Evolutionary conservation across 2,888 invertebrate genomes (phyloP), one percentile per base, ranked within the genome.

Genomic region (Microctonus aethiopoides): DNA sequence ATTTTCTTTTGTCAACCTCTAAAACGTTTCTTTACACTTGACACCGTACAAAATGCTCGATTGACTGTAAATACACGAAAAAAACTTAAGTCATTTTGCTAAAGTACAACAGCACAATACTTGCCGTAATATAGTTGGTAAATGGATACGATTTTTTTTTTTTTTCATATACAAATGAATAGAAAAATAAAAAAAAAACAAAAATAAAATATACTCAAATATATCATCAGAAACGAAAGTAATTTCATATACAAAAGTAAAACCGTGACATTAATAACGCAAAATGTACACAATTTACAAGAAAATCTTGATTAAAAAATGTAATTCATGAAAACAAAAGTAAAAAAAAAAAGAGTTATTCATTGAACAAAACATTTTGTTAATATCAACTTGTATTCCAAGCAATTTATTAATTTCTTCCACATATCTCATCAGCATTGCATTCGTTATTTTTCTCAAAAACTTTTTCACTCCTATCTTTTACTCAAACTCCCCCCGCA

Each of bases 371-470:
- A 41, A n/a, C n/a, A 6, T 41, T 41, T 13, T 41, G n/a, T 41
- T 6, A n/a, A n/a, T 41, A 41, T 77, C 78, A 81, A 22, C 81
- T 81, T 78, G 79, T 81, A 81, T 84, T 41, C 82, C 79, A 77
- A 82, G 80, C 80, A 83, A 84, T 84, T 83, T 82, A 85, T 85
- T 84, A 82, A 84, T 84, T 84, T 82, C 78, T 75, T 77, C 76
- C 76, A 79, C 80, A 81, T 77, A 79, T 76, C 76, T 76, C 57
- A 67, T 46, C 16, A 9, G 4, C 7, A 16, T 46, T n/a, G 20
- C 16, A 7, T 46, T 20, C 6, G 46, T 46, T 46, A 1, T 6
- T 2, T 9, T 16, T 16, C 6, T 16, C 7, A 20, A 20, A 46
- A 46, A 16, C 16, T 46, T 46, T 46, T 16, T 4, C 9, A 34